Conservation (phyloP, 1,140 invertebrate species). For the Leguminivora glycinivorella region DNA sequence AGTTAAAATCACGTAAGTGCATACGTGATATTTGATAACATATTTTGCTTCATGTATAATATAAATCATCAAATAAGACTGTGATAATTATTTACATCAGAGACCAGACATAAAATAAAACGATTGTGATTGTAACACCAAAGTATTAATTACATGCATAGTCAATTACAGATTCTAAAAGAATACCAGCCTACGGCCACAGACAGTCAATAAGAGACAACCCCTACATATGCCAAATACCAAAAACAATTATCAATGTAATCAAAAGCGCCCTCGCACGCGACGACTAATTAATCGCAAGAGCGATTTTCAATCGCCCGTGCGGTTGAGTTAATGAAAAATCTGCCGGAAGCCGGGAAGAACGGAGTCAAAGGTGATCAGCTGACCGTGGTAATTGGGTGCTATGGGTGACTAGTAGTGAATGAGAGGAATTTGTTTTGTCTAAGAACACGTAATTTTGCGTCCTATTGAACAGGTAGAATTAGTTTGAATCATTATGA, state of each 20-base stretch:
- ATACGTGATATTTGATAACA: background rate
- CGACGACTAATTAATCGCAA: slow-evolving; percentile 67
- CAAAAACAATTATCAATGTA: slow-evolving; percentile 61
- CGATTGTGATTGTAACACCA: background rate
- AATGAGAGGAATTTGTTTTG: slow-evolving; percentile 24
- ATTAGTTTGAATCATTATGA: too few species aligned
- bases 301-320: slow-evolving; percentile 54
- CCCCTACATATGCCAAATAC: slow-evolving; percentile 31
- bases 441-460: slow-evolving; percentile 11
- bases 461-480: background rate
- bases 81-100: background rate
- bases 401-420: slow-evolving; percentile 14
- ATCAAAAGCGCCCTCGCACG: slow-evolving; percentile 55
- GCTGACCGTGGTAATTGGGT: slow-evolving; percentile 44
- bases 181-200: slow-evolving; percentile 17
- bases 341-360: slow-evolving; percentile 57
- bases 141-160: slow-evolving; percentile 27
- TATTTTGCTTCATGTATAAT: too few species aligned
- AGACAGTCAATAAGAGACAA: slow-evolving; percentile 26
- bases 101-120: background rate
- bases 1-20: background rate
- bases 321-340: slow-evolving; percentile 66
- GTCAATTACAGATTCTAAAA: slow-evolving; percentile 27
- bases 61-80: too few species aligned
- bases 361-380: slow-evolving; percentile 31